Evolutionary conservation across 2,797 vertebrate species (phyloP), one percentile per base, ranked within the genome.

Genomic region (Cryptoprocta ferox): DNA sequence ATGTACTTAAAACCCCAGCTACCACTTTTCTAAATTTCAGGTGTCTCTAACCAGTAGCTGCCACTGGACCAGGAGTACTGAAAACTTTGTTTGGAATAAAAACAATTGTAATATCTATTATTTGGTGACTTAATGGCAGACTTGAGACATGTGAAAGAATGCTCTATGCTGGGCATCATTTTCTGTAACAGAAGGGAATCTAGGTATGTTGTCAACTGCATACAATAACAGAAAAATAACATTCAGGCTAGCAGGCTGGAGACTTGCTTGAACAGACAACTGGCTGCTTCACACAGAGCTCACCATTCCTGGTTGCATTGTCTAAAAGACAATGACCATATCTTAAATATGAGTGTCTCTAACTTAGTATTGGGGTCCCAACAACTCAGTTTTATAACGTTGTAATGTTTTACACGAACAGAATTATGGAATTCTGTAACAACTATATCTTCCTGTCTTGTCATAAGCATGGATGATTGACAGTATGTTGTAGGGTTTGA

Each of bases 1-100:
- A 42, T 70, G 65, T 78, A 83, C 32, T 93, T 53, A 73, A 97
- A 97, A 45, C 14, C 19, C 16, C 30, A 93, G 76, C 82, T 2
- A 50, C 50, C 32, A 39, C 63, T 97, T 88, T 78, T 19, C 30
- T 68, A 85, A 19, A 85, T 73, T 86, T 28, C 80, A 66, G 89
- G 3, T n/a, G 66, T 93, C 39, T 84, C 66, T 83, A 82, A 19
- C 39, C 24, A 78, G 59, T 35, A 93, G 35, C 45, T 71, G 4
- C 53, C 30, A 5, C 18, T 50, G 28, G 42, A 45, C 37, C 65
- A 48, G 35, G 45, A 68, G 9, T 48, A 18, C 5, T 63, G 37
- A 92, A 81, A 78, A 3, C 12, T 91, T 87, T 89, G 26, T 66
- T 79, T 94, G 70, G n/a, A 94, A 94, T 6, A 16, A 82, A 80